Evolutionary conservation across 2,797 vertebrate species (phyloP).

Genomic region (Typhlichthys eigenmanni): DNA sequence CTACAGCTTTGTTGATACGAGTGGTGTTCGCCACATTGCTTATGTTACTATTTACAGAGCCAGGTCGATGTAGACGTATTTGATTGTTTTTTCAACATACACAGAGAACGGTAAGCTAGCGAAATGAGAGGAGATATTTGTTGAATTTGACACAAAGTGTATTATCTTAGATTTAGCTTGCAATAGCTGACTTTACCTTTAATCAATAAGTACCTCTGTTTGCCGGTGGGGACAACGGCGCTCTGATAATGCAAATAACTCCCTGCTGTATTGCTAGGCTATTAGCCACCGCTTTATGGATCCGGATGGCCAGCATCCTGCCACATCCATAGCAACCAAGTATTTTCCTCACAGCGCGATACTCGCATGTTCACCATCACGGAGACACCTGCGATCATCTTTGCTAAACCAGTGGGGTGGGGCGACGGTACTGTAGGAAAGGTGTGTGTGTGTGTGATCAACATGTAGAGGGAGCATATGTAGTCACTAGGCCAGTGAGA

Average conservation of each 20-base stretch:
- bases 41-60: too few relatives aligned
- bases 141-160: too few relatives aligned
- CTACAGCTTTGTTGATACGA: too few relatives aligned
- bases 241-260: conserved; percentile 39
- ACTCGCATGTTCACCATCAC: conserved; percentile 47
- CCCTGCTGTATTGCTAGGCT: conserved; percentile 39
- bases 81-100: too few relatives aligned
- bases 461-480: not conserved
- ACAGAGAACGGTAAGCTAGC: too few relatives aligned
- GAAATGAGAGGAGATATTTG: too few relatives aligned
- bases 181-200: too few relatives aligned
- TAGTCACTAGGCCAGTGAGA: conserved; percentile 3
- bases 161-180: too few relatives aligned
- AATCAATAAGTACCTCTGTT: conserved; percentile 43
- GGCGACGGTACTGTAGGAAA: conserved; percentile 52
- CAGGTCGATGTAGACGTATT: too few relatives aligned
- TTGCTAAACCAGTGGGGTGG: conserved; percentile 79
- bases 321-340: conserved; percentile 82
- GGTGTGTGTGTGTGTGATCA: conserved; percentile 16
- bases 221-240: conserved; percentile 37
- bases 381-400: conserved; percentile 79
- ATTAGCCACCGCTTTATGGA: conserved; percentile 75
- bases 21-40: too few relatives aligned
- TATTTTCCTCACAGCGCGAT: conserved; percentile 77
- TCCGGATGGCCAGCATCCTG: conserved; percentile 78